Evolutionary conservation across 1,140 invertebrate species (phyloP).

Genomic region (Lepidotrigona ventralis): DNA sequence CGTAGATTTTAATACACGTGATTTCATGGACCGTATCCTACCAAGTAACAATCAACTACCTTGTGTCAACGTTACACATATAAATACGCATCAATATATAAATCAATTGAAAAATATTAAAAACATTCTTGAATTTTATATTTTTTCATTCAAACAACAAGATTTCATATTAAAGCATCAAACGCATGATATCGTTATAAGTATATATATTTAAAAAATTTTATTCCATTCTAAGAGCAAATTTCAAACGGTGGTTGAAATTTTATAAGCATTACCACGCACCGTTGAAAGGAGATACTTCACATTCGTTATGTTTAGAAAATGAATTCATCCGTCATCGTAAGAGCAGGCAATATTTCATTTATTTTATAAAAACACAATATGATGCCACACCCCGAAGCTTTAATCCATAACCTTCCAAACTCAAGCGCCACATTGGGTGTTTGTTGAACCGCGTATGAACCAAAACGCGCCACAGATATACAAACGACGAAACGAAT

Average conservation of each 20-base stretch:
- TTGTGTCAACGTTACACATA: slow-evolving; percentile 36
- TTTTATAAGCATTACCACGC: not conserved
- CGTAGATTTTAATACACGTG: slow-evolving; percentile 67
- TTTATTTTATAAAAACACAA: slow-evolving; percentile 66
- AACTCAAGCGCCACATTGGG: slow-evolving; percentile 70
- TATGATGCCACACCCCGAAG: slow-evolving; percentile 76
- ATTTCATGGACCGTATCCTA: slow-evolving; percentile 74
- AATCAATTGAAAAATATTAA: slow-evolving; percentile 21
- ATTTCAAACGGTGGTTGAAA: slow-evolving; percentile 13
- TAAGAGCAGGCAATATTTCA: slow-evolving; percentile 27
- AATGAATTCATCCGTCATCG: slow-evolving; percentile 9
- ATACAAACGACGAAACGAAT: slow-evolving; percentile 49
- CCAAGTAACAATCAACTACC: slow-evolving; percentile 36
- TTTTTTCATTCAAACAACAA: not conserved
- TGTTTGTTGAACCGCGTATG: slow-evolving; percentile 58
- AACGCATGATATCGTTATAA: not conserved
- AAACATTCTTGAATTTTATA: slow-evolving; percentile 22
- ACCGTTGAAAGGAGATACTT: not conserved
- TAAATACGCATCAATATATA: slow-evolving; percentile 36
- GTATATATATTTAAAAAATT: slow-evolving; percentile 14
- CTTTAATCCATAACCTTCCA: slow-evolving; percentile 76
- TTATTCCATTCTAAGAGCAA: not conserved
- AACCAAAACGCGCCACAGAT: slow-evolving; percentile 50
- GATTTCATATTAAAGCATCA: not conserved
- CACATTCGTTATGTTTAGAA: slow-evolving; percentile 1